A percentile compares a stretch with the other conserved stretches of the same genome.
Conservation (phyloP, 37 sponge, comb jelly and placozoan genomes). For the Spongia lamella region DNA sequence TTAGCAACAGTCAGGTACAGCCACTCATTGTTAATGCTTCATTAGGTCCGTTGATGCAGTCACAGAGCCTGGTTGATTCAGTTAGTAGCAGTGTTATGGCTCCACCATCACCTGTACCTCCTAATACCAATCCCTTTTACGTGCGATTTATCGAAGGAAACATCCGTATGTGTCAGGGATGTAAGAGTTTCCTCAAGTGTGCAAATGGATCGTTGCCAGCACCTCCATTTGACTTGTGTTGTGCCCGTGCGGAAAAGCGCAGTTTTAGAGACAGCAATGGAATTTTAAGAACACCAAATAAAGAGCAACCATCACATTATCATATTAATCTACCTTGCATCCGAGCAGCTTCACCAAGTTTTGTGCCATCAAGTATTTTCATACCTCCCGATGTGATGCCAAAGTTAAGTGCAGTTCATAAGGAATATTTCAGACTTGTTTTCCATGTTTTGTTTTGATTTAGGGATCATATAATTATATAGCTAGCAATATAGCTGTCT, state of each 20-base stretch:
- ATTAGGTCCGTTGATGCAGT: too few relatives aligned
- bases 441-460: too few relatives aligned
- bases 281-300: not conserved
- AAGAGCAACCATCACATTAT: not conserved
- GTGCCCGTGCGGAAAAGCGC: not conserved
- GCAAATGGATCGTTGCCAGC: constrained; percentile 3
- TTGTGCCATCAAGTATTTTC: not conserved
- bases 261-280: not conserved
- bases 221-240: not conserved
- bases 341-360: not conserved
- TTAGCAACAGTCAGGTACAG: too few relatives aligned
- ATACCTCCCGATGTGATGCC: not conserved
- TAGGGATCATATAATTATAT: too few relatives aligned
- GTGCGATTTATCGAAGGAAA: constrained; percentile 1
- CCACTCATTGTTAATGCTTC: too few relatives aligned
- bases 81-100: too few relatives aligned
- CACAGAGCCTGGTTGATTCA: too few relatives aligned
- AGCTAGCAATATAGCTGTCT: too few relatives aligned
- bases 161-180: constrained; percentile 19
- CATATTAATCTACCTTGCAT: not conserved
- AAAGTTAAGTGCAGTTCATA: too few relatives aligned
- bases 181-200: not conserved
- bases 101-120: too few relatives aligned
- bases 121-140: constrained; percentile 10
- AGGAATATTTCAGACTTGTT: too few relatives aligned